These are phyloP conservation scores for Andrena praecox DNA, from an alignment of 2,888 invertebrate species.

Conservation along the genomic window DNA sequence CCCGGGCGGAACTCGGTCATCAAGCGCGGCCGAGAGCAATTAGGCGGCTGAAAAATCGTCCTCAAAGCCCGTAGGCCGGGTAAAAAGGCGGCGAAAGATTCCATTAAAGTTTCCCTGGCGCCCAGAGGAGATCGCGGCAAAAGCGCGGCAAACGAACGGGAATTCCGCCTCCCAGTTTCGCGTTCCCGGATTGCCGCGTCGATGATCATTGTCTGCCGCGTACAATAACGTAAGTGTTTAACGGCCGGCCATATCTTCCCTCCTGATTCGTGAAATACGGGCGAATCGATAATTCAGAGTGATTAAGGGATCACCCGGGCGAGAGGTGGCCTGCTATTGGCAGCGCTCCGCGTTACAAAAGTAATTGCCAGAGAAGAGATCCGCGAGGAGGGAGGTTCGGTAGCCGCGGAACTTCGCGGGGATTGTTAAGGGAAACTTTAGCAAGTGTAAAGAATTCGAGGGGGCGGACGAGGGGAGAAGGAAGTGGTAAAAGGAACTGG, in stretches of 20 bases:
- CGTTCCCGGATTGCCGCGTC: neutral
- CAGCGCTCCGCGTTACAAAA: slow-evolving; percentile 1
- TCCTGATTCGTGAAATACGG: no score
- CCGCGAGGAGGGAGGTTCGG: slow-evolving; percentile 4
- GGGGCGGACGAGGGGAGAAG: neutral
- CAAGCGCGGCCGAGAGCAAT: neutral
- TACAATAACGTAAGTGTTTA: neutral
- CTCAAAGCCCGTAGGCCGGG: slow-evolving; percentile 22
- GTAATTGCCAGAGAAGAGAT: slow-evolving; percentile 16
- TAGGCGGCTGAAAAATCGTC: slow-evolving; percentile 9
- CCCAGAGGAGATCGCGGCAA: neutral
- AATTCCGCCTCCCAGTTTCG: neutral
- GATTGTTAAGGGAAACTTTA: slow-evolving; percentile 36
- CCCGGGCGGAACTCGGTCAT: neutral
- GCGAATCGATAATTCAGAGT: neutral
- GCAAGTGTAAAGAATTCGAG: slow-evolving; percentile 45
- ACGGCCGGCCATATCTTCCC: neutral
- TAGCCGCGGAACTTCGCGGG: slow-evolving; percentile 8
- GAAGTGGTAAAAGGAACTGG: slow-evolving; percentile 21
- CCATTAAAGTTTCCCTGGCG: slow-evolving; percentile 16
- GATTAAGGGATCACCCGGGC: slow-evolving; percentile 2
- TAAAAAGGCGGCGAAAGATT: slow-evolving; percentile 28
- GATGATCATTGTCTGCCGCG: no score
- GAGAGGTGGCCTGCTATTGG: neutral
- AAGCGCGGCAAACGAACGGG: neutral